These are phyloP conservation scores for Hypercompe scribonia DNA, from an alignment of 2,888 invertebrate species.

Conservation along the genomic window DNA sequence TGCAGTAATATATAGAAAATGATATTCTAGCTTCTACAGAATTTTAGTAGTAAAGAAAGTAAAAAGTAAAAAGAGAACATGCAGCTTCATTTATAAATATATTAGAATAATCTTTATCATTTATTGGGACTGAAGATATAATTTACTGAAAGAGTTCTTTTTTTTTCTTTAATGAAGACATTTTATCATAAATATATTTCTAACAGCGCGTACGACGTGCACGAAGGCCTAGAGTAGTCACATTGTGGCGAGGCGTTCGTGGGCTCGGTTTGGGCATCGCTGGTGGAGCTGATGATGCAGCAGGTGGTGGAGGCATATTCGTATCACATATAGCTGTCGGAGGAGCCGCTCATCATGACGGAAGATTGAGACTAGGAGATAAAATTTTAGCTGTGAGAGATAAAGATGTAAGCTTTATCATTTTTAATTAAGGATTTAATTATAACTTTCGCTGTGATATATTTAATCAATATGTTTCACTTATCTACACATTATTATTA, in stretches of 20 bases:
- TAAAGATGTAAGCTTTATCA: constrained; percentile 74
- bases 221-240: constrained; percentile 78
- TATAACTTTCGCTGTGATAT: too few relatives aligned
- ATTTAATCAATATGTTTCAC: too few relatives aligned
- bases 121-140: neutral
- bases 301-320: constrained; percentile 82
- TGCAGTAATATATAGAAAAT: too few relatives aligned
- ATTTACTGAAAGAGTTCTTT: neutral
- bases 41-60: too few relatives aligned
- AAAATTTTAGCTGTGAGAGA: constrained; percentile 84
- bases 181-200: constrained; percentile 26
- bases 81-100: too few relatives aligned
- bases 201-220: constrained; percentile 78
- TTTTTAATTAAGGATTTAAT: too few relatives aligned
- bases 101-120: neutral
- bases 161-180: neutral
- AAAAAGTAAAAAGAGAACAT: too few relatives aligned
- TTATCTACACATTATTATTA: too few relatives aligned
- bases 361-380: constrained; percentile 82
- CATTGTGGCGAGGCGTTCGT: constrained; percentile 79
- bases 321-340: constrained; percentile 83
- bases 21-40: too few relatives aligned
- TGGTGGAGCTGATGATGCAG: constrained; percentile 82
- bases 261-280: constrained; percentile 83
- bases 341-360: constrained; percentile 82